Evolutionary conservation across 2,797 vertebrate genomes (phyloP).

Genomic region (Micrastur ruficollis): DNA sequence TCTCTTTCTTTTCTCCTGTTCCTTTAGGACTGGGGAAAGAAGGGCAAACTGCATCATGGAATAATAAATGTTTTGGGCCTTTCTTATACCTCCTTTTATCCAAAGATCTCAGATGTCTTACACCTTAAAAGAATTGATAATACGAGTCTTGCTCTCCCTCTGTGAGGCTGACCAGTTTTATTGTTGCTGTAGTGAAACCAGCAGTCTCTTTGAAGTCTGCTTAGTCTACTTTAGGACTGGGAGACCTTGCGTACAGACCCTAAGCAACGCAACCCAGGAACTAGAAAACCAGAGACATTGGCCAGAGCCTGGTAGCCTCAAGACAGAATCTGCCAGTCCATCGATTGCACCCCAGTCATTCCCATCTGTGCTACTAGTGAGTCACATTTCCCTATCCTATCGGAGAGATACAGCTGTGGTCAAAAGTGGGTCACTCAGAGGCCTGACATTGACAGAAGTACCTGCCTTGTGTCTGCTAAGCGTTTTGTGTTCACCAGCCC

Average conservation of each 20-base stretch:
- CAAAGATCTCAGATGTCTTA: background rate
- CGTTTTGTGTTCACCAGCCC: background rate
- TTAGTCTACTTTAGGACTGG: background rate
- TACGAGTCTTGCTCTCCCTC: background rate
- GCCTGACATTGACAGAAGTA: fast-evolving
- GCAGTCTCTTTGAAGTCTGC: background rate
- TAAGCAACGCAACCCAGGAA: background rate
- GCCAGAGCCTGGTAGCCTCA: background rate
- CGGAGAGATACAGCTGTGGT: background rate
- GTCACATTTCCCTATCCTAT: background rate
- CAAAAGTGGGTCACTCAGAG: background rate
- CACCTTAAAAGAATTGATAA: constrained; percentile 6
- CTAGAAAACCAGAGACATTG: background rate
- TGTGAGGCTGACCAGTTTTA: background rate
- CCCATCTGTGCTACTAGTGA: background rate
- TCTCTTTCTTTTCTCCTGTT: background rate
- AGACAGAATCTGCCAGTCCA: background rate
- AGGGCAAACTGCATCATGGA: background rate
- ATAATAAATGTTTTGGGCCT: background rate
- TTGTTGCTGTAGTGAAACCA: background rate
- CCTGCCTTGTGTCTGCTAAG: background rate
- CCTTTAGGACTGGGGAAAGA: background rate
- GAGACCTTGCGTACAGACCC: background rate
- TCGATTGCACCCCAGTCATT: fast-evolving
- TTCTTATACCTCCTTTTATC: background rate